phyloP scores from a whole-genome alignment of 2,888 invertebrate species.

The Slavum lentiscoides region DNA sequence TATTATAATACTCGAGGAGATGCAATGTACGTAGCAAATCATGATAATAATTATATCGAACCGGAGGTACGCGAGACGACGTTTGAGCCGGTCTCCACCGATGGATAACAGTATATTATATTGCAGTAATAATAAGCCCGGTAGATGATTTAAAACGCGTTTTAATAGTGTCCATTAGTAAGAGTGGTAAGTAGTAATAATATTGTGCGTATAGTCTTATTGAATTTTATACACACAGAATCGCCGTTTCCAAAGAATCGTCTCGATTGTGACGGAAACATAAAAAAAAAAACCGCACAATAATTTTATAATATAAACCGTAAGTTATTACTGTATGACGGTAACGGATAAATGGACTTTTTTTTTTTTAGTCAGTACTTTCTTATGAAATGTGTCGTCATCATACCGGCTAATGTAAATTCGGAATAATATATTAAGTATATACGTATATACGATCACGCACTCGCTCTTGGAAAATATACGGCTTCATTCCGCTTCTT shows the following conservation, averaged over 20 bases:
- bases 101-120: not conserved
- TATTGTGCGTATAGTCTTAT: not conserved
- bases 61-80: not conserved
- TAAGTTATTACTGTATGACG: not conserved
- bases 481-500: not conserved
- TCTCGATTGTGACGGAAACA: too few relatives aligned
- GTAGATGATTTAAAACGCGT: constrained; percentile 23
- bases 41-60: not conserved
- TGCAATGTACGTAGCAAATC: not conserved
- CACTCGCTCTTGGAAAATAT: not conserved
- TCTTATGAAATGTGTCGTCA: not conserved
- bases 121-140: not conserved
- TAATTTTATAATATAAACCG: not conserved
- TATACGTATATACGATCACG: not conserved
- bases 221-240: not conserved
- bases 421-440: not conserved
- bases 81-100: not conserved
- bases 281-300: not conserved
- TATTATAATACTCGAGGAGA: not conserved
- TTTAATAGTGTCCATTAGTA: constrained; percentile 6
- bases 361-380: not conserved
- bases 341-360: not conserved
- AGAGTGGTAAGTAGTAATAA: not conserved
- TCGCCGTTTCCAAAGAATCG: not conserved
- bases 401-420: not conserved